Evolutionary conservation across 2,797 vertebrate species (phyloP).

Genomic region (Eidolon dupreanum): DNA sequence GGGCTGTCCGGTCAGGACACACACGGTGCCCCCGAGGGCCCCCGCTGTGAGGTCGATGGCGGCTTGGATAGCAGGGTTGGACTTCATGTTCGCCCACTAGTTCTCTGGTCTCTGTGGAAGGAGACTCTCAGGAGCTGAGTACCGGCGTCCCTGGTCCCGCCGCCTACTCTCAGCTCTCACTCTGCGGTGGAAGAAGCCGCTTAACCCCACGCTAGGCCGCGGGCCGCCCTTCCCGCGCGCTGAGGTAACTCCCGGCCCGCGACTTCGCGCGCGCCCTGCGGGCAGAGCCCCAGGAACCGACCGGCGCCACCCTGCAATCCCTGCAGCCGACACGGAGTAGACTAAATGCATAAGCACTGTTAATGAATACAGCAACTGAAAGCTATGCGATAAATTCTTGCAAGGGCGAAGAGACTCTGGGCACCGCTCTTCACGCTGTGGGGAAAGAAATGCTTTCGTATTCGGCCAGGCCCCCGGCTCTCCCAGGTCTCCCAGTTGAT

Average conservation of each 20-base stretch:
- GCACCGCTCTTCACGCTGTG: not conserved
- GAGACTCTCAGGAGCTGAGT: not conserved
- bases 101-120: not conserved
- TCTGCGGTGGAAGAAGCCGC: not conserved
- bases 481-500: not conserved
- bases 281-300: too few relatives aligned
- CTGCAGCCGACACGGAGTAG: too few relatives aligned
- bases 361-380: not conserved
- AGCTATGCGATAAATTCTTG: not conserved
- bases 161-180: too few relatives aligned
- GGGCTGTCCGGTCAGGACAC: conserved; percentile 86
- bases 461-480: too few relatives aligned
- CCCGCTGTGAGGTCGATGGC: conserved; percentile 93
- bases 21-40: conserved; percentile 85
- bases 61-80: conserved; percentile 90
- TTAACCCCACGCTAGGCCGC: not conserved
- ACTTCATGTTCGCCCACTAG: conserved; percentile 86
- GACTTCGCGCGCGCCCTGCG: not conserved
- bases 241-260: not conserved
- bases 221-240: not conserved
- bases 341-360: not conserved
- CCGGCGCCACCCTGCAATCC: too few relatives aligned
- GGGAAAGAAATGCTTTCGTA: not conserved
- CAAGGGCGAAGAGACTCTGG: not conserved
- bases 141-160: not conserved